These are phyloP conservation scores for Eulimnadia texana DNA, from an alignment of 1,140 invertebrate species.

Conservation along the genomic window DNA sequence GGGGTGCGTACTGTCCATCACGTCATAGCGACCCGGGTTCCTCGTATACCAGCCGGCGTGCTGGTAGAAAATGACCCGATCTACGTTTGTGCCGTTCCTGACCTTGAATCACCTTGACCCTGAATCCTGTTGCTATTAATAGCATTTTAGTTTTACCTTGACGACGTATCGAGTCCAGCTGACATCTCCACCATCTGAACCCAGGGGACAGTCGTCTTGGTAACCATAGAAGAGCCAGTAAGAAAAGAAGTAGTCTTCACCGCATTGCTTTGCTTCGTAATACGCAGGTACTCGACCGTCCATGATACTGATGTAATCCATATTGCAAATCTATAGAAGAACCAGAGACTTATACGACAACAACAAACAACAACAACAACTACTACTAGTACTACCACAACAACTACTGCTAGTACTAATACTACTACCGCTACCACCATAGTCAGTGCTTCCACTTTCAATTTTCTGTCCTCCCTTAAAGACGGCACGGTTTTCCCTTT, in stretches of 20 bases:
- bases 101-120: constrained; percentile 1
- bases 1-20: constrained; percentile 18
- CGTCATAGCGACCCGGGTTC: constrained; percentile 21
- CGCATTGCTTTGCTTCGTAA: constrained; percentile 15
- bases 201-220: constrained; percentile 19
- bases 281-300: constrained; percentile 15
- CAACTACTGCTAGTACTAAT: too few species aligned
- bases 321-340: constrained; percentile 16
- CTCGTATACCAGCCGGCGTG: constrained; percentile 23
- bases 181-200: constrained; percentile 16
- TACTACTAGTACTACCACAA: too few species aligned
- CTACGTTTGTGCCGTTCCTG: constrained; percentile 14
- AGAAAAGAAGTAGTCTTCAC: constrained; percentile 14
- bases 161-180: constrained; percentile 19
- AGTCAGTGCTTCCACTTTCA: too few species aligned
- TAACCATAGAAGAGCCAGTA: constrained; percentile 22
- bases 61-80: constrained; percentile 22
- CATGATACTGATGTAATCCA: constrained; percentile 16
- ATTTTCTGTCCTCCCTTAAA: too few species aligned
- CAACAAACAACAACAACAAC: too few species aligned
- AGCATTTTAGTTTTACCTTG: constrained; percentile 17
- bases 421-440: too few species aligned
- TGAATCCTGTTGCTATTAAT: neutral
- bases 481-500: too few species aligned
- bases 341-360: neutral